Evolutionary conservation across 2,888 invertebrate species (phyloP).

Genomic region (Heliconius cydno): DNA sequence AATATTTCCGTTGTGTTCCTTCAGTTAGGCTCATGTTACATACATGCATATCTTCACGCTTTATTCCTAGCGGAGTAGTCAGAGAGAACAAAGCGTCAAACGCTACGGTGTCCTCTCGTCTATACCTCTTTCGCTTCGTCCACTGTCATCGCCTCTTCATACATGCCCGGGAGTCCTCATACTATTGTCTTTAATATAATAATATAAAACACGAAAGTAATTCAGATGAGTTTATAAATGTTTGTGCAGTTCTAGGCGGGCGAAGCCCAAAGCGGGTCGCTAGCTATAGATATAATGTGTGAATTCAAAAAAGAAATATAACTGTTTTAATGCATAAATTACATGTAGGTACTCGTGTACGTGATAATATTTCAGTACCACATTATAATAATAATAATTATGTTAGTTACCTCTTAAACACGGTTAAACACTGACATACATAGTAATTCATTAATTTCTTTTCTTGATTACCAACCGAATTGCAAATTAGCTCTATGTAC

Average conservation of each 20-base stretch:
- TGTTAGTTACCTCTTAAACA: constrained; percentile 45
- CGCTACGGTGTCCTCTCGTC: too few species aligned
- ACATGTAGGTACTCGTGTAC: constrained; percentile 17
- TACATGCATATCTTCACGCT: too few species aligned
- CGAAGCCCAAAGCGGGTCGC: too few species aligned
- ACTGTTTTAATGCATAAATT: not conserved
- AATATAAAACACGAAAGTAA: too few species aligned
- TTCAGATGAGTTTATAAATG: too few species aligned
- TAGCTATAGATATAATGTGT: not conserved
- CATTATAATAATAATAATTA: constrained; percentile 37
- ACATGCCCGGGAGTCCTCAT: too few species aligned
- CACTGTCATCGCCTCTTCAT: too few species aligned
- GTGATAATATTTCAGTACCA: constrained; percentile 38
- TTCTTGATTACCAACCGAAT: constrained; percentile 35
- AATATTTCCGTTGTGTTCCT: not conserved
- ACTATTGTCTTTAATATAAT: too few species aligned
- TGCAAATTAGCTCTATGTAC: constrained; percentile 36
- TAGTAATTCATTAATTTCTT: constrained; percentile 44
- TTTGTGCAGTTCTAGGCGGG: too few species aligned
- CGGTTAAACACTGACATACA: constrained; percentile 48
- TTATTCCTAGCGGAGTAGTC: too few species aligned
- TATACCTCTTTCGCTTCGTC: too few species aligned
- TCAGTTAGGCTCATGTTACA: not conserved
- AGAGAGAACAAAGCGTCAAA: too few species aligned
- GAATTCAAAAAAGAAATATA: not conserved